These are phyloP conservation scores for Bembecia ichneumoniformis DNA, from an alignment of 2,888 invertebrate genomes.

Conservation along the genomic window DNA sequence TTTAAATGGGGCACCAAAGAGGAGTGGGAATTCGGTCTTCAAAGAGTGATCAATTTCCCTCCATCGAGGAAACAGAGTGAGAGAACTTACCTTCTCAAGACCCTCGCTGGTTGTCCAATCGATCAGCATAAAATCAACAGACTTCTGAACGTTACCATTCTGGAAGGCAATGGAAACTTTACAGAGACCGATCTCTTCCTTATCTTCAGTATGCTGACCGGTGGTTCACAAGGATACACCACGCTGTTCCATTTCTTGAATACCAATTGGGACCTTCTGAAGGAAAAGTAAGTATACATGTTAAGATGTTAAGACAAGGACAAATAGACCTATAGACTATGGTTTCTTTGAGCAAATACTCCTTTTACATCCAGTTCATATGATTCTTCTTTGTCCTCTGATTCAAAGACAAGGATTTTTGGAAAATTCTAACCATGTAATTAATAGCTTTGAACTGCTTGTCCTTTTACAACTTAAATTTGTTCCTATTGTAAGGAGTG, in stretches of 20 bases:
- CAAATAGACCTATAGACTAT: neutral
- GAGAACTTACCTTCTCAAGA: constrained; percentile 82
- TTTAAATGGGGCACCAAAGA: constrained; percentile 85
- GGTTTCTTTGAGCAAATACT: neutral
- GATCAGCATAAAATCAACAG: constrained; percentile 77
- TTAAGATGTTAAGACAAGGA: neutral
- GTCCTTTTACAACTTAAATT: too few relatives aligned
- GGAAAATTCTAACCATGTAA: too few relatives aligned
- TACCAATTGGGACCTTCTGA: constrained; percentile 79
- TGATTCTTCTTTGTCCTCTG: too few relatives aligned
- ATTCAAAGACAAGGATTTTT: too few relatives aligned
- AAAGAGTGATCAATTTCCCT: constrained; percentile 83
- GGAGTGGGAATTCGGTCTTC: constrained; percentile 87
- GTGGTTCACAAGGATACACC: constrained; percentile 79
- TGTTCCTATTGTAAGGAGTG: too few relatives aligned
- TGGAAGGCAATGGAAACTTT: constrained; percentile 80
- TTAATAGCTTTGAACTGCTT: too few relatives aligned
- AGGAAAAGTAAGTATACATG: constrained; percentile 69
- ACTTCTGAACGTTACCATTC: constrained; percentile 76
- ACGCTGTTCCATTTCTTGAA: constrained; percentile 80
- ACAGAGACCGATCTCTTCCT: constrained; percentile 82
- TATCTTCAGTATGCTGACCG: constrained; percentile 82
- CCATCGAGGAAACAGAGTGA: constrained; percentile 79
- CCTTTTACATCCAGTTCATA: too few relatives aligned
- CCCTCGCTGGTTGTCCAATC: constrained; percentile 84